These are phyloP conservation scores for Zaprionus vittiger DNA, from an alignment of 1,140 invertebrate genomes.

Conservation along the genomic window DNA sequence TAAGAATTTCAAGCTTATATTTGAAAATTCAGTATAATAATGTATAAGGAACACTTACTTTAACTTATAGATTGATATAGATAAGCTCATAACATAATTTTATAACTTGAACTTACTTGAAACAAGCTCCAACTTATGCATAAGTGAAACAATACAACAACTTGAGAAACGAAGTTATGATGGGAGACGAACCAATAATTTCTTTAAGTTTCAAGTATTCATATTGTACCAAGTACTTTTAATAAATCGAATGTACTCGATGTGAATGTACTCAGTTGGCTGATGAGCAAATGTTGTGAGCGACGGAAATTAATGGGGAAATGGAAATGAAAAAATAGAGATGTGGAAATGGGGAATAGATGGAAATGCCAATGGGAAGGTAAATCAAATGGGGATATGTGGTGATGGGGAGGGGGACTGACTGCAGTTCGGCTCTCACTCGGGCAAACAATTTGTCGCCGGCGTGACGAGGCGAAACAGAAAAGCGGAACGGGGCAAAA, in stretches of 20 bases:
- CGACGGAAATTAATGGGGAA: slow-evolving; percentile 3
- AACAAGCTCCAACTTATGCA: too few relatives aligned
- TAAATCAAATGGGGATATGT: background rate
- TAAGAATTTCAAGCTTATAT: too few relatives aligned
- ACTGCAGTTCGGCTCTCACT: slow-evolving; percentile 52
- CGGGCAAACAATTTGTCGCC: slow-evolving; percentile 48
- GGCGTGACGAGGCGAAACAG: slow-evolving; percentile 34
- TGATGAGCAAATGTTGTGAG: slow-evolving; percentile 50
- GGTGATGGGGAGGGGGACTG: background rate
- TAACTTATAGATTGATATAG: too few relatives aligned
- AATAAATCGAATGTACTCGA: slow-evolving; percentile 1
- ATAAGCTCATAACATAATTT: too few relatives aligned
- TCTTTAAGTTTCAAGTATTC: background rate
- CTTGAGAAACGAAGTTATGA: too few relatives aligned
- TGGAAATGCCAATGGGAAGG: slow-evolving; percentile 11
- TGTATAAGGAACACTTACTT: too few relatives aligned
- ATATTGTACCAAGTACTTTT: background rate
- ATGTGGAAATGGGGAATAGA: slow-evolving; percentile 7
- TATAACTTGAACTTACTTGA: too few relatives aligned
- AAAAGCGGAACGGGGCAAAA: slow-evolving; percentile 37
- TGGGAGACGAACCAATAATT: too few relatives aligned
- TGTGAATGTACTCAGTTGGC: background rate
- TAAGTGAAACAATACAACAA: too few relatives aligned
- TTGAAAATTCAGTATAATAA: too few relatives aligned
- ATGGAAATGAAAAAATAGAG: background rate